These are phyloP conservation scores for Sigmodon hispidus DNA, from an alignment of 2,113 vertebrate genomes.

Conservation along the genomic window DNA sequence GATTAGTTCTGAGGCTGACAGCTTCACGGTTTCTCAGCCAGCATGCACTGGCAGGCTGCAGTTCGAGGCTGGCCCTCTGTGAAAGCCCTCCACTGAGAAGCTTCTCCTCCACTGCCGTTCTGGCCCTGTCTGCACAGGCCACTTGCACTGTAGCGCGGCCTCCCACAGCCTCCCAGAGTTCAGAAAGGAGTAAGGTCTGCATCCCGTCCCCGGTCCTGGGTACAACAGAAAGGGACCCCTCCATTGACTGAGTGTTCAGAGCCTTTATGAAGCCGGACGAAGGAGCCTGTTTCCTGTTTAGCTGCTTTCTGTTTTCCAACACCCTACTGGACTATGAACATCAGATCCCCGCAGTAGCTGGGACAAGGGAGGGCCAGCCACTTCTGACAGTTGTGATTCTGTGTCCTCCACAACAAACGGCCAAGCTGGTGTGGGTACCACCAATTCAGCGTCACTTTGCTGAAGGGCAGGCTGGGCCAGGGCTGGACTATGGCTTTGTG, in stretches of 20 bases:
- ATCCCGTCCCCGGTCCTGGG: not conserved
- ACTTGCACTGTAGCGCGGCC: not conserved
- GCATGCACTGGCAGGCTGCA: not conserved
- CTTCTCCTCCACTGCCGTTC: not conserved
- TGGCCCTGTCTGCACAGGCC: not conserved
- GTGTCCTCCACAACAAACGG: not conserved
- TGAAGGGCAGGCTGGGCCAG: not conserved
- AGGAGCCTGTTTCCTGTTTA: not conserved
- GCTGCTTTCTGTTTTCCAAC: not conserved
- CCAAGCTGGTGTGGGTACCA: not conserved
- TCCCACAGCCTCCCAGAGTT: no score
- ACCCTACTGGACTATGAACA: not conserved
- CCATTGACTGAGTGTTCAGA: no score
- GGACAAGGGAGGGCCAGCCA: not conserved
- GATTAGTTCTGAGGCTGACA: not conserved
- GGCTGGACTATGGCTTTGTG: not conserved
- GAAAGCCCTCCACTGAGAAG: not conserved
- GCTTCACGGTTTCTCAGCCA: not conserved
- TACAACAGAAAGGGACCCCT: not conserved
- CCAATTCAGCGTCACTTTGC: not conserved
- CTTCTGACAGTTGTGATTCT: not conserved
- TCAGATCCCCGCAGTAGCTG: not conserved
- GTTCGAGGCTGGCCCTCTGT: not conserved
- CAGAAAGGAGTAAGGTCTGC: not conserved
- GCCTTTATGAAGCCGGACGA: not conserved